phyloP scores from a whole-genome alignment of 2,888 invertebrate species.

The Malacosoma neustria region DNA sequence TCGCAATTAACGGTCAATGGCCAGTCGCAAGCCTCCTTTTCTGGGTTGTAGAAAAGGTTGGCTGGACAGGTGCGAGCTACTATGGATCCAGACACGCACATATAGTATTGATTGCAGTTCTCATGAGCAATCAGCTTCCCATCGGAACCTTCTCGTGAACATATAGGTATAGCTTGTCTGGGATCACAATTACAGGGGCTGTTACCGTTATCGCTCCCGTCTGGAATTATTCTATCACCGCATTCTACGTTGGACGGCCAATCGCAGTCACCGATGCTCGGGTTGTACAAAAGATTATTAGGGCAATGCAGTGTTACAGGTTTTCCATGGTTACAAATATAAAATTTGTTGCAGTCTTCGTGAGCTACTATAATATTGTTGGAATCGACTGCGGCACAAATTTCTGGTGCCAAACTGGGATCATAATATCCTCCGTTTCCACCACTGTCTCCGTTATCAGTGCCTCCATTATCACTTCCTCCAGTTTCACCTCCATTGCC shows the following conservation, averaged over 20 bases:
- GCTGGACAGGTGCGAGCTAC: slow-evolving; percentile 20
- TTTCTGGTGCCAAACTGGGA: slow-evolving; percentile 23
- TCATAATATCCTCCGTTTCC: slow-evolving; percentile 11
- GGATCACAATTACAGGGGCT: slow-evolving; percentile 15
- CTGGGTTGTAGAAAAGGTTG: slow-evolving; percentile 25
- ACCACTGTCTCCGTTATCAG: slow-evolving; percentile 1
- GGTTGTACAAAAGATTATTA: slow-evolving; percentile 16
- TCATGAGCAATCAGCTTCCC: slow-evolving; percentile 32
- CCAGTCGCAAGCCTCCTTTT: slow-evolving; percentile 28
- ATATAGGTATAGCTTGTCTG: slow-evolving; percentile 18
- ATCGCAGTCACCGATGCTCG: slow-evolving; percentile 21
- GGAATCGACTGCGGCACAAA: slow-evolving; percentile 20
- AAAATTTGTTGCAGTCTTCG: slow-evolving; percentile 27
- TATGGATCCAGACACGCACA: slow-evolving; percentile 24
- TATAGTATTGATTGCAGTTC: slow-evolving; percentile 31
- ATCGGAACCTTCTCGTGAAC: slow-evolving; percentile 19
- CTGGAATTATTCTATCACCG: slow-evolving; percentile 14
- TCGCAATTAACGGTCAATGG: slow-evolving; percentile 29
- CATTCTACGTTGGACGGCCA: slow-evolving; percentile 24
- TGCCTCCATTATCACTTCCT: slow-evolving; percentile 1
- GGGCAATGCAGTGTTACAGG: slow-evolving; percentile 16
- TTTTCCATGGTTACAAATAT: slow-evolving; percentile 19
- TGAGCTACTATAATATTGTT: slow-evolving; percentile 20
- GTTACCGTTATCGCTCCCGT: slow-evolving; percentile 4
- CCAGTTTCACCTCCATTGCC: slow-evolving; percentile 4